Base-by-base conservation (phyloP, 35 echinoderm and acorn worm species). In the Apostichopus japonicus region DNA sequence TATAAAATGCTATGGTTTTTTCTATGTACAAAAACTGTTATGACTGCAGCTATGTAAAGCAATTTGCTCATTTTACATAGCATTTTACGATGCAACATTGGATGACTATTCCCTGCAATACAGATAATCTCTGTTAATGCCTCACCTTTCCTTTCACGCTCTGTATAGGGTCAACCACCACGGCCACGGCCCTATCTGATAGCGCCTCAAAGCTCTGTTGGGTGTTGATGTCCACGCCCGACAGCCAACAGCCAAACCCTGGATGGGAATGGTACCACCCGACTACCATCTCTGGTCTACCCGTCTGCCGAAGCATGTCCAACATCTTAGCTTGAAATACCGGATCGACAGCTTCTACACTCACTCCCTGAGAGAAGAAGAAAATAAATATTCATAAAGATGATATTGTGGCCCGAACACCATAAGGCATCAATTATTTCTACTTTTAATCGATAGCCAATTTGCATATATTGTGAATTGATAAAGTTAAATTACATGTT, bases 281-380 rank as follows among this genome's bases (percentile, higher is more conserved):
- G 0, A 98, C 97, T 16, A 98, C 97, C 97, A 98, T 98, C 81
- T 98, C 97, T 65, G 96, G 97, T 58, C 97, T 92, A 10, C 97
- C 97, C 1, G 97, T 98, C 92, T 98, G 97, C 55, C 92, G 94
- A 54, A 98, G 59, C 97, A 98, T 98, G 65, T 98, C 97, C 65
- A 98, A 98, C 97, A 98, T 98, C 75, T 98, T 98, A 44, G 97
- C 97, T 88, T 98, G 97, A 77, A 98, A 96, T 8, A 98, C 97
- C 15, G 97, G 97, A 90, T 98, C 97, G 11, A 98, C 97, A 8
- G 97, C 97, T 72, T 98, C 97, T 92, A 98, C 94, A 87, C 97
- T 98, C 7, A 98, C 97, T 87, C 97, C 97, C 97, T 98, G 89
- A 6, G 88, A 76, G 16, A 52, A 87, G 59, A 79, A 77, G 11